These are phyloP conservation scores for Trachelipus rathkii DNA, from an alignment of 1,140 invertebrate species.

Conservation along the genomic window DNA sequence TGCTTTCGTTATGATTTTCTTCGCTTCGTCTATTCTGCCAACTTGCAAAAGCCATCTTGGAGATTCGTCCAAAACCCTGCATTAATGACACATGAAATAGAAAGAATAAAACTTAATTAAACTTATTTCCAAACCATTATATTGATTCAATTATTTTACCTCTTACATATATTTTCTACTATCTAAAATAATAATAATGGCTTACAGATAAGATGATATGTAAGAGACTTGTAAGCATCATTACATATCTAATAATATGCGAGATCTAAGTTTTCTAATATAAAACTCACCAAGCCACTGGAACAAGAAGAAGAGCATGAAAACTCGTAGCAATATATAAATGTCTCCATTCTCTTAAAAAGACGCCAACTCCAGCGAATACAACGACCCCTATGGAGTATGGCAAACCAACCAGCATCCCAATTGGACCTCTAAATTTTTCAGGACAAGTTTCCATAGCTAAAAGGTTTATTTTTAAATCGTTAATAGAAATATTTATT, in stretches of 20 bases:
- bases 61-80: conserved; percentile 25
- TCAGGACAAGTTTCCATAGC: conserved; percentile 26
- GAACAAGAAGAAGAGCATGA: conserved; percentile 22
- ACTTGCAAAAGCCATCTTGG: conserved; percentile 28
- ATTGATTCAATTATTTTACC: too few relatives aligned
- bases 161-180: too few relatives aligned
- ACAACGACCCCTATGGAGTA: conserved; percentile 25
- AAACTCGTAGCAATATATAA: conserved; percentile 26
- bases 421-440: conserved; percentile 18
- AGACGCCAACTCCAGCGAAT: conserved; percentile 18
- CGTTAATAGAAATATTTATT: too few relatives aligned
- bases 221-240: too few relatives aligned
- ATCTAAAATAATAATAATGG: too few relatives aligned
- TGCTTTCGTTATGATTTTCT: conserved; percentile 12
- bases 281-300: conserved; percentile 24
- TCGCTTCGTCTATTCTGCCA: conserved; percentile 10
- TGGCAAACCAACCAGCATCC: conserved; percentile 25
- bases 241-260: background rate
- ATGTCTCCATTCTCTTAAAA: conserved; percentile 22
- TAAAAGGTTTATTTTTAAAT: background rate
- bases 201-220: too few relatives aligned
- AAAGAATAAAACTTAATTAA: too few relatives aligned
- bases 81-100: background rate
- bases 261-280: background rate
- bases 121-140: too few relatives aligned